Percentiles rank a stretch among this genome's conserved stretches.
phyloP scores from a whole-genome alignment of 92 coral and sea anemone species.

The Palythoa heliodiscus region DNA sequence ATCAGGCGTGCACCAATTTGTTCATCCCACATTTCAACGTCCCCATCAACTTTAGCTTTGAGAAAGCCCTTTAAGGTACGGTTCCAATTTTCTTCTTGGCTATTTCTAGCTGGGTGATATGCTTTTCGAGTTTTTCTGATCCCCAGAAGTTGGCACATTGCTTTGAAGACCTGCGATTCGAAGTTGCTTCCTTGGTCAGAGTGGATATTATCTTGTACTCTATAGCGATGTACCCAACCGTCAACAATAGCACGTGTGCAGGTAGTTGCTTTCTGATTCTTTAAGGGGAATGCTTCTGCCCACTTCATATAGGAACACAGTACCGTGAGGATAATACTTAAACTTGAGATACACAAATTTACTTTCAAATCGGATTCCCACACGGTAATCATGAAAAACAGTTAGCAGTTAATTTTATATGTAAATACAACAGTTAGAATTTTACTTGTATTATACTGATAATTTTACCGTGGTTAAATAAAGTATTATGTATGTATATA shows the following conservation, averaged over 20 bases:
- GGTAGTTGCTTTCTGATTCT: slow-evolving; percentile 53
- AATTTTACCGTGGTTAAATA: no score
- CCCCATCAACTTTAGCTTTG: slow-evolving; percentile 35
- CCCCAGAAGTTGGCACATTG: slow-evolving; percentile 35
- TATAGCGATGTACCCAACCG: slow-evolving; percentile 56
- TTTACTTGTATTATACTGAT: no score
- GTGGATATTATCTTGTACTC: slow-evolving; percentile 47
- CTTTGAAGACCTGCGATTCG: slow-evolving; percentile 38
- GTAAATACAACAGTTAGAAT: no score
- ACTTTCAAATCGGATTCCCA: no score
- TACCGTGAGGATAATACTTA: slow-evolving; percentile 52
- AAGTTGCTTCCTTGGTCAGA: slow-evolving; percentile 46
- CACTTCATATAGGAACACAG: slow-evolving; percentile 60
- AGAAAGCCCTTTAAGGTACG: slow-evolving; percentile 39
- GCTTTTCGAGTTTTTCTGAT: slow-evolving; percentile 44
- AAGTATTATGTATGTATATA: no score
- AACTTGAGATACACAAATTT: no score
- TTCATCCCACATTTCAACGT: slow-evolving; percentile 39
- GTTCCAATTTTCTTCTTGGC: slow-evolving; percentile 44
- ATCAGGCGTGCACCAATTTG: slow-evolving; percentile 46
- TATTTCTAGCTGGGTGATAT: slow-evolving; percentile 43
- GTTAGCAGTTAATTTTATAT: no score
- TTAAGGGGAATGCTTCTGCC: slow-evolving; percentile 62
- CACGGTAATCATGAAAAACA: no score
- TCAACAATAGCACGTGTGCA: slow-evolving; percentile 46